These are phyloP conservation scores for Thecophora atra DNA, from an alignment of 2,888 invertebrate genomes.

Conservation along the genomic window DNA sequence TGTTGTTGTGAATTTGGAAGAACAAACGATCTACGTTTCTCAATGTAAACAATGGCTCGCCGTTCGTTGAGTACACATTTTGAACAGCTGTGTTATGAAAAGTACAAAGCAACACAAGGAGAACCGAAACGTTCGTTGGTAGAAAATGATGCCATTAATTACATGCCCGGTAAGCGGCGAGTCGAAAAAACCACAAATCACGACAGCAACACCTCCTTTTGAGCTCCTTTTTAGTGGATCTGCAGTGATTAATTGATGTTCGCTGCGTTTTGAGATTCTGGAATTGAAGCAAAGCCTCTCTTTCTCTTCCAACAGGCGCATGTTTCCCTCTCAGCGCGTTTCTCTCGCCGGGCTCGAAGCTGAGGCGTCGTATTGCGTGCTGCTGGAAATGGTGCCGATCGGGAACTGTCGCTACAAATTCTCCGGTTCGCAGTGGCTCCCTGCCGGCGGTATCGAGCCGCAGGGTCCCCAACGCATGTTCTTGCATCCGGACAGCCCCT, in stretches of 20 bases:
- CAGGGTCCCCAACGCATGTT: conserved; percentile 80
- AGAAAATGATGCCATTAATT: no score
- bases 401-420: conserved; percentile 84
- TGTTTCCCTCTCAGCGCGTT: conserved; percentile 90
- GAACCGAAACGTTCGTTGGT: no score
- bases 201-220: conserved; percentile 51
- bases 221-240: conserved; percentile 47
- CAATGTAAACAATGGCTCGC: no score
- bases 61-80: no score
- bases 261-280: not conserved
- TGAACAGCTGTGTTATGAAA: no score
- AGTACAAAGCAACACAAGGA: no score
- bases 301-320: conserved; percentile 73
- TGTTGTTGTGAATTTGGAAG: no score
- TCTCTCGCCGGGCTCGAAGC: conserved; percentile 81
- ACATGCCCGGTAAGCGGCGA: conserved; percentile 56
- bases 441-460: conserved; percentile 86
- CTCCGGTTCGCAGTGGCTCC: conserved; percentile 85
- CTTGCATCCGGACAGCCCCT: conserved; percentile 88
- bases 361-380: conserved; percentile 81
- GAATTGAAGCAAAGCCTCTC: not conserved
- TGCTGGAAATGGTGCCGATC: conserved; percentile 81
- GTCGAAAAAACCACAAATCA: conserved; percentile 57
- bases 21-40: no score
- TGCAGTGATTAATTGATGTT: conserved; percentile 41